Evolutionary conservation across 2,888 invertebrate species (phyloP).

Genomic region (Dynastes grantii): DNA sequence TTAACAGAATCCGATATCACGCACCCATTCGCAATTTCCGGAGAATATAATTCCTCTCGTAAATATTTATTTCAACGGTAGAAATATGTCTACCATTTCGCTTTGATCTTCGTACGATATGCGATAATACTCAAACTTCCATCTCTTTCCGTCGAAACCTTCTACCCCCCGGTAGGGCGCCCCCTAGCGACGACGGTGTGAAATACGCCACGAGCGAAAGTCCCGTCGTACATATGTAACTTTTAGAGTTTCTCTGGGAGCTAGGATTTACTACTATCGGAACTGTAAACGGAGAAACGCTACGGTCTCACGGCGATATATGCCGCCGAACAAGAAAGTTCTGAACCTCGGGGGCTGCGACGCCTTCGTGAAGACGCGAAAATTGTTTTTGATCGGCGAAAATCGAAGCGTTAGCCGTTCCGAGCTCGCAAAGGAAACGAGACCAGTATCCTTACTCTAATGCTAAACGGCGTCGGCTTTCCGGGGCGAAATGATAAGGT

Average conservation of each 20-base stretch:
- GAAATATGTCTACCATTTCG: not conserved
- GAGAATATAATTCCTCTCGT: too few relatives aligned
- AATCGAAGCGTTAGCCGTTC: not conserved
- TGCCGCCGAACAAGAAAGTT: not conserved
- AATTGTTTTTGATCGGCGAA: constrained; percentile 6
- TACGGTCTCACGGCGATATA: not conserved
- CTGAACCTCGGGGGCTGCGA: not conserved
- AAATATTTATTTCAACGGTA: too few relatives aligned
- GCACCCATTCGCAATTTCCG: too few relatives aligned
- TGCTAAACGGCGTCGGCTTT: not conserved
- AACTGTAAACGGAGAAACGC: not conserved
- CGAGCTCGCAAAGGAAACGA: not conserved
- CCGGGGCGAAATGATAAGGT: not conserved
- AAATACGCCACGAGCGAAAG: not conserved
- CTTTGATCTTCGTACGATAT: not conserved
- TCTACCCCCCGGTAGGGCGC: too few relatives aligned
- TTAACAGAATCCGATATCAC: too few relatives aligned
- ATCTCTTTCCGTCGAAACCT: too few relatives aligned
- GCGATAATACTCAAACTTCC: constrained; percentile 5
- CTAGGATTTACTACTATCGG: constrained; percentile 5
- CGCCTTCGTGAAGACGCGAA: not conserved
- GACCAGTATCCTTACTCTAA: too few relatives aligned
- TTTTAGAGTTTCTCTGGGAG: constrained; percentile 1
- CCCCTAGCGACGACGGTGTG: not conserved
- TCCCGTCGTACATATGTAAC: not conserved